phyloP scores from a whole-genome alignment of 2,888 invertebrate species.

The Hydraecia micacea region DNA sequence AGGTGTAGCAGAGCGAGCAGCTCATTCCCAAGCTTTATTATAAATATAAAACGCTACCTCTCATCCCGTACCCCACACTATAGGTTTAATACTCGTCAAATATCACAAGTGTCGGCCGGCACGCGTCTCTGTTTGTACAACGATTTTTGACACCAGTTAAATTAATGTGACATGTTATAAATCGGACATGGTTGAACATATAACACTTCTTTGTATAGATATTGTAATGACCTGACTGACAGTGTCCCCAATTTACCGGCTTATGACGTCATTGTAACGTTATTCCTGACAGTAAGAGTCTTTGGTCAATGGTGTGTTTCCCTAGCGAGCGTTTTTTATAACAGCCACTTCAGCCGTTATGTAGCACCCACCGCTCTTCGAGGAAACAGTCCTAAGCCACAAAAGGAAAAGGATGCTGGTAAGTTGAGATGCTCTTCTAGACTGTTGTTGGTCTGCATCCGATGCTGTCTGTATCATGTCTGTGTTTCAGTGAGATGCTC shows the following conservation, averaged over 20 bases:
- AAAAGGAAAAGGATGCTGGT: background rate
- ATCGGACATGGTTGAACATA: conserved; percentile 29
- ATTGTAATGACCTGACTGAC: conserved; percentile 1
- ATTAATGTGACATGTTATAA: conserved; percentile 58
- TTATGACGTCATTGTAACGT: background rate
- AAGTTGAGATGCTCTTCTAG: background rate
- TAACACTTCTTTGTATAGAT: conserved; percentile 24
- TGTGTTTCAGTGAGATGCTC: background rate
- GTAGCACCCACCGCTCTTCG: too few relatives aligned
- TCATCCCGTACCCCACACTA: background rate
- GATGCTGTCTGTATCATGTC: too few relatives aligned
- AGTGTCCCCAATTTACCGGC: background rate
- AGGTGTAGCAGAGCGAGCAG: too few relatives aligned
- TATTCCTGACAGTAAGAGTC: background rate
- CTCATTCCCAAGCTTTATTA: too few relatives aligned
- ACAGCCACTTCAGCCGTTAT: background rate
- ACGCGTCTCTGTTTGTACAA: conserved; percentile 66
- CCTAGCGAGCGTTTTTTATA: background rate
- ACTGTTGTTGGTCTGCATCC: background rate
- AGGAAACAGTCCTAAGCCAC: background rate
- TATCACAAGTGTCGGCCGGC: conserved; percentile 55
- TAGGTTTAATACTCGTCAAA: conserved; percentile 64
- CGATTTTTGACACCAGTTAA: conserved; percentile 65
- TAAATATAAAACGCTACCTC: conserved; percentile 16
- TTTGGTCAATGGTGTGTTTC: background rate